Evolutionary conservation across 2,888 invertebrate genomes (phyloP), one percentile per base, ranked within the genome.

Genomic region (Melieria crassipennis): DNA sequence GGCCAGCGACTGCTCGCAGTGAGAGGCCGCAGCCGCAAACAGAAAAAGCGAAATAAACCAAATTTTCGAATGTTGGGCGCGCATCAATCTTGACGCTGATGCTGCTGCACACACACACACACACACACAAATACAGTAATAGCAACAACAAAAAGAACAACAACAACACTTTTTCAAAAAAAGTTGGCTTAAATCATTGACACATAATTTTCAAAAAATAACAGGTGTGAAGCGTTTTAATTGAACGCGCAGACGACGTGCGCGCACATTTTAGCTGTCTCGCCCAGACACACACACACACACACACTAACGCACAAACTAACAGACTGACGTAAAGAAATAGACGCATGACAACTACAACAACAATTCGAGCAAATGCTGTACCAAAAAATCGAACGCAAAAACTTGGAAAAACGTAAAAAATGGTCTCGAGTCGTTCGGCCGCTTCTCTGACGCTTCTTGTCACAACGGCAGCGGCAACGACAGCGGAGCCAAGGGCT

Each of bases 181-280:
- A 71, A 77, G 74, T 79, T 78, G 78, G 76, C 75, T 80, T 79
- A 75, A 79, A 79, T 80, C 80, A 79, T 80, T 80, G 79, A 80
- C 80, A 79, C 78, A 80, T 80, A 79, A 79, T 80, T 80, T 78
- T 79, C 70, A 78, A 79, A 75, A 76, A 71, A 76, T 72, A 80
- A 79, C 80, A 80, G 80, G 80, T 80, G 80, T 78, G 77, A 76
- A 73, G 71, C 75, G 77, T 79, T 79, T 77, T 75, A 75, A 76
- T 74, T 72, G 74, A 66, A 75, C 68, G 72, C 62, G 73, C 64
- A 50, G 45, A 47, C 43, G 57, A n/a, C 3, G 56, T 10, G 47
- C 1, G 16, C 30, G 30, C 30, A 30, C 30, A 30, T 30, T 30
- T 30, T 30, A 2, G 30, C 30, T 30, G 30, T 30, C 30, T 30